Evolutionary conservation across 2,888 invertebrate species (phyloP).

Genomic region (Ochropacha duplaris): DNA sequence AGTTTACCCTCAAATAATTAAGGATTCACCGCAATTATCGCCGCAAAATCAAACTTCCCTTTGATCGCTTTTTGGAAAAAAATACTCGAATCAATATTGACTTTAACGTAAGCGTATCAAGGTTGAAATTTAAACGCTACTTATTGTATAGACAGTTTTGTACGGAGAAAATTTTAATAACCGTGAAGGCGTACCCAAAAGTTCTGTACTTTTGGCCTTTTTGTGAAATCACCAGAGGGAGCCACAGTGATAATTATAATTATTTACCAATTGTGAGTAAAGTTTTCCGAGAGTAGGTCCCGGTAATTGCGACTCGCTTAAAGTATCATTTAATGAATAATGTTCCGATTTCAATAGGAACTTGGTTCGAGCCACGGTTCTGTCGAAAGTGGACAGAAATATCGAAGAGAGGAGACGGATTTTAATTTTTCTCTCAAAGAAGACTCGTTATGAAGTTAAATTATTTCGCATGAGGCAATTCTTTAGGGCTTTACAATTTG

Average conservation of each 20-base stretch:
- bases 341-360: constrained; percentile 61
- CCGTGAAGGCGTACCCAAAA: constrained; percentile 66
- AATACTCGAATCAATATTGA: constrained; percentile 41
- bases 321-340: constrained; percentile 76
- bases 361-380: constrained; percentile 46
- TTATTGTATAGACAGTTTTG: constrained; percentile 50
- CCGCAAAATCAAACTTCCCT: constrained; percentile 80
- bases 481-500: constrained; percentile 64
- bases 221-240: constrained; percentile 74
- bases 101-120: constrained; percentile 42
- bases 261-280: constrained; percentile 79
- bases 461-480: constrained; percentile 69
- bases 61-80: constrained; percentile 72
- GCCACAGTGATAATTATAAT: constrained; percentile 77
- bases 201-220: constrained; percentile 74
- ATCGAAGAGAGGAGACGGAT: constrained; percentile 50
- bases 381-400: constrained; percentile 53
- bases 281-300: constrained; percentile 59
- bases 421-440: constrained; percentile 58
- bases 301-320: constrained; percentile 71
- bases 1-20: constrained; percentile 83
- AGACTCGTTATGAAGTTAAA: constrained; percentile 65
- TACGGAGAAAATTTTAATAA: constrained; percentile 75
- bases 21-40: constrained; percentile 82
- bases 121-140: constrained; percentile 43